Base-by-base conservation (phyloP, 2,113 vertebrate genomes). In the Psilopogon haemacephalus region DNA sequence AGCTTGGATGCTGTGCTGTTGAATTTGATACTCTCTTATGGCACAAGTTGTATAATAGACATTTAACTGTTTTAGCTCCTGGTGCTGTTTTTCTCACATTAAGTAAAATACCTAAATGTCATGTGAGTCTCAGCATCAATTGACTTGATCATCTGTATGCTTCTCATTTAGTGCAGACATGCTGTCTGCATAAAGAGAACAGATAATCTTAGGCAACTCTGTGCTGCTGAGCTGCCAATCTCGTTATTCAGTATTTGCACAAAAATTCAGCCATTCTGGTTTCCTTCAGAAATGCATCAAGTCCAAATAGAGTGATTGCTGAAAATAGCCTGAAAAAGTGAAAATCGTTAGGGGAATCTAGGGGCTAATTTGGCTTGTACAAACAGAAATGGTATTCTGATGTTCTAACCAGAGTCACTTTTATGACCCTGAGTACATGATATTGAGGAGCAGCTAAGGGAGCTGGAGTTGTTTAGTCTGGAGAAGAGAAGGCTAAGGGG, bases 11-110 rank as follows among this genome's bases (percentile, higher is more conserved):
- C 65, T 79, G 70, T 73, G 85, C 93, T 88, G 87, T 67, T 88
- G 90, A 85, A 94, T 97, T 95, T 93, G 94, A 96, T 93, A 80
- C 60, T 83, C 5, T 85, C 76, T 94, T 89, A 74, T 73, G 79
- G 88, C 81, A 86, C 78, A 42, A 92, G 91, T 95, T 91, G 86
- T 74, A 65, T 91, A 93, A 79, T 82, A 96, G 92, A 60, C 82
- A 59, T 92, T 92, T 82, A 84, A 78, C 91, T 93, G 88, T 64
- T 91, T 82, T 69, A 92, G 55, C 63, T 94, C 38, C 44, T 85
- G 48, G 38, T 1, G 2, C 60, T 77, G 73, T 63, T 89, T 86
- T 94, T 94, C 79, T 95, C 76, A 82, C 90, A n/a, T 79, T 46
- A 93, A 89, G 77, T 93, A 72, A 91, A 95, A 91, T 76, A 88